Percentiles rank a stretch among this genome's conserved stretches.
Evolutionary conservation across 2,113 vertebrate genomes (phyloP).

Genomic region (Phylloscopus trochiloides): DNA sequence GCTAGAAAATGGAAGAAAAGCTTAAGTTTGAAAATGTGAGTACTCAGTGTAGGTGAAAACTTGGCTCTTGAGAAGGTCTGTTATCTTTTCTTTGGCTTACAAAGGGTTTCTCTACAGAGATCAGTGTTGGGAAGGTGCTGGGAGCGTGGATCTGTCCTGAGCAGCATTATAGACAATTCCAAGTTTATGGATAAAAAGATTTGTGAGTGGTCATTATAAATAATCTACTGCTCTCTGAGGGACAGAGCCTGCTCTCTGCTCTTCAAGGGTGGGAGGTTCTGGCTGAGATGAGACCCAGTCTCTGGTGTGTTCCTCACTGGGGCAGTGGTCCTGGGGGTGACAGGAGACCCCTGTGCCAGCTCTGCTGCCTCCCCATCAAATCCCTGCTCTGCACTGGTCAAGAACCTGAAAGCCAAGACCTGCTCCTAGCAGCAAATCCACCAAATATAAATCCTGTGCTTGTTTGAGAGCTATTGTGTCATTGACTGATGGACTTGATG

Average conservation of each 20-base stretch:
- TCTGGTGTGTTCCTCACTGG: rapidly evolving
- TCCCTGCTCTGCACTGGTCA: not conserved
- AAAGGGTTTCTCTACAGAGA: not conserved
- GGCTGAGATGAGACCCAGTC: not conserved
- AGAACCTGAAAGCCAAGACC: not conserved
- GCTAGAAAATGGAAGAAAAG: not conserved
- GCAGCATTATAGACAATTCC: not conserved
- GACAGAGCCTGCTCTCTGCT: not conserved
- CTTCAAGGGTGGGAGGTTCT: not conserved
- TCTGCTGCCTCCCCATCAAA: not conserved
- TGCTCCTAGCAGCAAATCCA: not conserved
- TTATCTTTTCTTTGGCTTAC: not conserved
- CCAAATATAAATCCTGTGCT: not conserved
- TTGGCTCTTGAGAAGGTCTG: not conserved
- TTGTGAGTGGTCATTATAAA: not conserved
- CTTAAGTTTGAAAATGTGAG: not conserved
- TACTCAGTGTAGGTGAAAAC: not conserved
- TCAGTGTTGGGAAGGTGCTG: not conserved
- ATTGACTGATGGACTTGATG: not conserved
- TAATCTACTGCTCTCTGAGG: not conserved
- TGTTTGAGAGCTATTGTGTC: not conserved
- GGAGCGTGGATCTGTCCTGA: not conserved
- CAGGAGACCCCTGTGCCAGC: not conserved
- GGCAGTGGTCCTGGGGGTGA: rapidly evolving
- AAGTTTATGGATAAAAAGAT: not conserved